Evolutionary conservation across 2,888 invertebrate genomes (phyloP).

Genomic region (Prosopocoilus inquinatus): DNA sequence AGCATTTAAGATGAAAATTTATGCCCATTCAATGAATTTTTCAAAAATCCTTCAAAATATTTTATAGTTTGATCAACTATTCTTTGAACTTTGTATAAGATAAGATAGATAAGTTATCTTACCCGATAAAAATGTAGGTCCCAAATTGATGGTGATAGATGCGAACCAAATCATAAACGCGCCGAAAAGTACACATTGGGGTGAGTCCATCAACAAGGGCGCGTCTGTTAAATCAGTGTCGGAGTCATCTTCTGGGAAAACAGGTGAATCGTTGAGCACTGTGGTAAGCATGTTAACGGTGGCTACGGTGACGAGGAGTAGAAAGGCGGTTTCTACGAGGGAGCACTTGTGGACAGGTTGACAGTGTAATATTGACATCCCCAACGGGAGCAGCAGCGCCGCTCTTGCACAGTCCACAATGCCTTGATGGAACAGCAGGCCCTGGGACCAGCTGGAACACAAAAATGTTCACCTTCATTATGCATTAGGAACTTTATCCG

Average conservation of each 20-base stretch:
- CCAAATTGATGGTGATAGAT: constrained; percentile 85
- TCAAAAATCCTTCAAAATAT: no score
- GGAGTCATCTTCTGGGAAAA: constrained; percentile 77
- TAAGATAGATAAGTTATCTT: constrained; percentile 6
- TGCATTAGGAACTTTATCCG: no score
- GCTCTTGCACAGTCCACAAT: constrained; percentile 81
- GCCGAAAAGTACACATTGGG: constrained; percentile 87
- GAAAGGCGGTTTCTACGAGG: constrained; percentile 83
- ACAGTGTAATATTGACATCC: constrained; percentile 76
- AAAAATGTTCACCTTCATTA: neutral
- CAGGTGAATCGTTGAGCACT: constrained; percentile 81
- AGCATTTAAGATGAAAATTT: no score
- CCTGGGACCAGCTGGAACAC: constrained; percentile 75
- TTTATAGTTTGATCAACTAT: no score
- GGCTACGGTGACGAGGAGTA: constrained; percentile 83
- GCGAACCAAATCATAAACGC: constrained; percentile 94
- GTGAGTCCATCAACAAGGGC: constrained; percentile 79
- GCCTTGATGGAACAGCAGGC: constrained; percentile 80
- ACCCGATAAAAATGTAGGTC: constrained; percentile 82
- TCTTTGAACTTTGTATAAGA: no score
- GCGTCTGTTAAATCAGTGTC: constrained; percentile 65
- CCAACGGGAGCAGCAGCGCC: constrained; percentile 75
- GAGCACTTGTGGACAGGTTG: constrained; percentile 85
- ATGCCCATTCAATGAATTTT: no score
- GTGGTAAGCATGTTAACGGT: constrained; percentile 89